Conservation (phyloP, 2,113 vertebrate species). For the Mesitornis unicolor region DNA sequence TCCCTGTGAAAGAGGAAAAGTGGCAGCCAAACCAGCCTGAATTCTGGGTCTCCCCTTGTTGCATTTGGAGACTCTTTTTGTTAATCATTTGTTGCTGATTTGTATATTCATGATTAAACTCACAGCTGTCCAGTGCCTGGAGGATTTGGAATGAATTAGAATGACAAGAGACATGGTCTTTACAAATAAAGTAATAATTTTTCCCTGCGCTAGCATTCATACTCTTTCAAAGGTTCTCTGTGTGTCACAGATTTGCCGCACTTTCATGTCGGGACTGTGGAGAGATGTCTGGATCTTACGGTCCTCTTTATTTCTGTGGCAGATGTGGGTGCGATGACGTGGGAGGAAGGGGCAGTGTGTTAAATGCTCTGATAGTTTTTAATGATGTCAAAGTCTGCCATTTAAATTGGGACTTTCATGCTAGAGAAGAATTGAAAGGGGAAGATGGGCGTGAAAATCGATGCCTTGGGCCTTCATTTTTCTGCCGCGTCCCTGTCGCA, state of each 20-base stretch:
- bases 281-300: constrained; percentile 14
- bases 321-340: background rate
- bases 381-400: constrained; percentile 23
- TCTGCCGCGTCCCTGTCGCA: background rate
- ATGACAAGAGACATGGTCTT: constrained; percentile 35
- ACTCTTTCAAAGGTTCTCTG: constrained; percentile 33
- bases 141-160: constrained; percentile 49
- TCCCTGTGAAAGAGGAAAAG: background rate
- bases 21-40: background rate
- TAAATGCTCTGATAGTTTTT: constrained; percentile 39
- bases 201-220: background rate
- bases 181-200: constrained; percentile 56
- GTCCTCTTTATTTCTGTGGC: constrained; percentile 15
- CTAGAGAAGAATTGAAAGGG: constrained; percentile 34
- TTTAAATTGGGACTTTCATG: constrained; percentile 44
- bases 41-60: background rate
- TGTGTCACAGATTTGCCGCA: constrained; percentile 36
- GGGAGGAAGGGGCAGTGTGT: constrained; percentile 47
- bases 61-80: background rate
- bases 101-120: constrained; percentile 45
- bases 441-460: constrained; percentile 22
- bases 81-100: constrained; percentile 20
- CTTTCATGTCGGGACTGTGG: background rate
- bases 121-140: background rate
- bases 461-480: background rate